phyloP scores from a whole-genome alignment of 30 jellyfish, hydroid and myxozoan species.

The Pseudorhiza aurosa region DNA sequence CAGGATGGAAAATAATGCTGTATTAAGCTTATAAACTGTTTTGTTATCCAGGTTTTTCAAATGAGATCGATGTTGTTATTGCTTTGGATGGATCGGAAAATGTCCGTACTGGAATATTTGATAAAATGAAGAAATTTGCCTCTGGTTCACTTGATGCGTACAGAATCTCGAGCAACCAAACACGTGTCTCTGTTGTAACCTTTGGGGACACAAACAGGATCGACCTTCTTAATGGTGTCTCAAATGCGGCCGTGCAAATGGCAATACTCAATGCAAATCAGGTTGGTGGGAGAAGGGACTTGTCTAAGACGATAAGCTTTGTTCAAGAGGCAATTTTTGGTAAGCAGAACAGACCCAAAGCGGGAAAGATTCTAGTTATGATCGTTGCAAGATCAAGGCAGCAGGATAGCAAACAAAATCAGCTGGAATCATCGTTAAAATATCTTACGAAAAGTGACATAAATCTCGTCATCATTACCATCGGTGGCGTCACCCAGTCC shows the following conservation, averaged over 20 bases:
- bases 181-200: conserved; percentile 41
- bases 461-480: conserved; percentile 42
- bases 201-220: not conserved
- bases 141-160: conserved; percentile 42
- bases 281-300: conserved; percentile 2
- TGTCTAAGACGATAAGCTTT: not conserved
- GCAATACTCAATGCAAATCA: not conserved
- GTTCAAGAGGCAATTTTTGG: not conserved
- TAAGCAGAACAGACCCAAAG: not conserved
- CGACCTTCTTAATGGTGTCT: not conserved
- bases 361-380: conserved; percentile 50
- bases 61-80: conserved; percentile 52
- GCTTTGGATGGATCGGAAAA: conserved; percentile 71
- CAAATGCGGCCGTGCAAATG: not conserved
- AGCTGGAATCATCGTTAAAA: conserved; percentile 1
- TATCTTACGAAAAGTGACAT: conserved; percentile 1
- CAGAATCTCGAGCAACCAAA: conserved; percentile 23
- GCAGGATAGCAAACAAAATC: not conserved
- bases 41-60: conserved; percentile 21
- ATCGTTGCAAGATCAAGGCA: conserved; percentile 49
- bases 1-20: no score
- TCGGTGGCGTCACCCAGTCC: conserved; percentile 5
- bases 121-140: conserved; percentile 31
- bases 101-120: conserved; percentile 23
- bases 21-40: not conserved